Evolutionary conservation across 35 echinoderm and acorn worm species (phyloP), one percentile per base, ranked within the genome.

Genomic region (Ophiothrix spiculata): DNA sequence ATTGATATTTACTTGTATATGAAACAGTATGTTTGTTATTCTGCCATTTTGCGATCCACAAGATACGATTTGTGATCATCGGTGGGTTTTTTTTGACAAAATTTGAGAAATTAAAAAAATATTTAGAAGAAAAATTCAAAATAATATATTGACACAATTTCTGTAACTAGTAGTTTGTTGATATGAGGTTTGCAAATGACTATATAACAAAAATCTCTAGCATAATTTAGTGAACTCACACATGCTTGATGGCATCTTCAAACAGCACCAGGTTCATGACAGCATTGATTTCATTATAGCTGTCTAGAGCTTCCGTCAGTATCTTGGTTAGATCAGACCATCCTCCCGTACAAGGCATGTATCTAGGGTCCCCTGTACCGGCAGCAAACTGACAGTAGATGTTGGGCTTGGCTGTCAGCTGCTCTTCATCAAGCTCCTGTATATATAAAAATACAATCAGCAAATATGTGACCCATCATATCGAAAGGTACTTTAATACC

Each of bases 241-340:
- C 92, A 86, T 98, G 95, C 75, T 91, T 85, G 91, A 98, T 98
- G 86, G 95, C 95, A 81, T 91, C 95, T 76, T 98, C 95, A 86
- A 98, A 98, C 39, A 98, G 88, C 64, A 98, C 95, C 39, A 98
- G 95, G 78, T 93, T 98, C 95, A 98, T 98, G 79, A 94, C 95
- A 38, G 95, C 95, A 75, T 98, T 98, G 91, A 98, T 94, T 81
- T 98, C 95, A 77, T 98, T 98, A 85, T 98, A 94, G 75, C 92
- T 98, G 56, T 98, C 95, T 77, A 98, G 76, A 21, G 95, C 95
- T 77, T 98, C 95, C n/a, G 91, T 91, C 39, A 98, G 77, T 17
- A 98, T 75, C 77, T 98, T 98, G 89, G 79, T 98, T 1, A 98
- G 95, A 36, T 98, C 95, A 34, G 75, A 35, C 95, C 95, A 98